Percentiles rank a stretch among this genome's conserved stretches.
These are phyloP conservation scores for Plagiodera versicolora DNA, from an alignment of 2,888 invertebrate genomes.

Conservation along the genomic window DNA sequence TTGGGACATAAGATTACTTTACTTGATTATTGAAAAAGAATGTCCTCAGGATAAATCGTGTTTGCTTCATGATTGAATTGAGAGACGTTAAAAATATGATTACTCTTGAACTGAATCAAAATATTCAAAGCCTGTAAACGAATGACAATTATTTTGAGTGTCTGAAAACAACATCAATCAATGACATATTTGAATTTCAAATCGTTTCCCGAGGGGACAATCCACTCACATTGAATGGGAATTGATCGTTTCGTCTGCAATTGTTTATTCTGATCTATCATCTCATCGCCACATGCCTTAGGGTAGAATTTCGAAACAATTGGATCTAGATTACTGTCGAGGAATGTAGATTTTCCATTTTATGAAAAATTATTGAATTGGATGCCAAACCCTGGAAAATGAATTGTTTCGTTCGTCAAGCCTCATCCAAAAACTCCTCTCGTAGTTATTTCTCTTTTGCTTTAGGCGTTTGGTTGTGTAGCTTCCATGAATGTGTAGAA, in stretches of 20 bases:
- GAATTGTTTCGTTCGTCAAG: too few species aligned
- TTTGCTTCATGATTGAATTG: too few species aligned
- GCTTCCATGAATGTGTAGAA: too few species aligned
- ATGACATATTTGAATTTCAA: conserved; percentile 1
- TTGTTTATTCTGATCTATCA: neutral
- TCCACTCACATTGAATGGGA: neutral
- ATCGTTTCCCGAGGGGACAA: conserved; percentile 2
- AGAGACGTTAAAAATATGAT: neutral
- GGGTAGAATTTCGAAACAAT: neutral
- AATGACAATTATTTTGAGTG: conserved; percentile 1
- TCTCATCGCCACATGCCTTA: neutral
- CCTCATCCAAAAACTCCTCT: too few species aligned
- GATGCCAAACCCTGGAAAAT: too few species aligned
- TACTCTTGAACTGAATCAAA: neutral
- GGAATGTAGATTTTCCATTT: too few species aligned
- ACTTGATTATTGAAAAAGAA: too few species aligned
- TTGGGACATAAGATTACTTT: too few species aligned
- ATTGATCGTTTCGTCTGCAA: conserved; percentile 3
- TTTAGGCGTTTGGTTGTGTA: too few species aligned
- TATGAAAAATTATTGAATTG: too few species aligned
- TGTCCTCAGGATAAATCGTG: too few species aligned
- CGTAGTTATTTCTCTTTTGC: too few species aligned
- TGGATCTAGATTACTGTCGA: neutral
- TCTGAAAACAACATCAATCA: neutral
- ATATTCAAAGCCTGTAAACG: neutral